A percentile compares a stretch with the other conserved stretches of the same genome.
Evolutionary conservation across 2,888 invertebrate species (phyloP).

Genomic region (Philaethria dido): DNA sequence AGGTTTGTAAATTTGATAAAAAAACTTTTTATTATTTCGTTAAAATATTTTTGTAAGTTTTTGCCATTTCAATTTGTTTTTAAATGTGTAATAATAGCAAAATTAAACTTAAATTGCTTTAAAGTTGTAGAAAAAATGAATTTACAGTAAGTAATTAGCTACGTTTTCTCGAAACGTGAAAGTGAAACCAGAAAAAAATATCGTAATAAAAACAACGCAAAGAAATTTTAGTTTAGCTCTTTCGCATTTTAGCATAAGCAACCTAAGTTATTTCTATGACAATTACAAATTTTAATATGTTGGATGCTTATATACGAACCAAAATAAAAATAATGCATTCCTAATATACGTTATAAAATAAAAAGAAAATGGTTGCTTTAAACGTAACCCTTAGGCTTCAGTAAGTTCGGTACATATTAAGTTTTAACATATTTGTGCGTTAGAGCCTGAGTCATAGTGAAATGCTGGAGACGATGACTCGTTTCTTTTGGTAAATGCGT

Average conservation of each 20-base stretch:
- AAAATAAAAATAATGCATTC: neutral
- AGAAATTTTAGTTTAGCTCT: neutral
- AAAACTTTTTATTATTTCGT: neutral
- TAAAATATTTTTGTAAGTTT: neutral
- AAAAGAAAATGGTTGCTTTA: neutral
- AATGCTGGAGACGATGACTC: slow-evolving; percentile 20
- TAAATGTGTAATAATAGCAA: neutral
- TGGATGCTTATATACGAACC: neutral
- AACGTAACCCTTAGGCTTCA: neutral
- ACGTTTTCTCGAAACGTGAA: slow-evolving; percentile 12
- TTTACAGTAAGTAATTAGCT: neutral
- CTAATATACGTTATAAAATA: neutral
- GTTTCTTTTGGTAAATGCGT: slow-evolving; percentile 24
- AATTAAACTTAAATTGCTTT: neutral
- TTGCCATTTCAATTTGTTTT: neutral
- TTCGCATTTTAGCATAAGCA: neutral
- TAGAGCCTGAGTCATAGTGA: slow-evolving; percentile 20
- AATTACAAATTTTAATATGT: neutral
- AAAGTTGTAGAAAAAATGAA: neutral
- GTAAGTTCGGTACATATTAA: neutral
- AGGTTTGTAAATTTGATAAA: slow-evolving; percentile 4
- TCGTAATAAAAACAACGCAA: neutral
- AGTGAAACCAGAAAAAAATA: slow-evolving; percentile 9
- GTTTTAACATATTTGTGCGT: slow-evolving; percentile 16
- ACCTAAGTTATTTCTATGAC: neutral